Percentiles rank a stretch among this genome's conserved stretches.
Conservation (phyloP, 1,140 invertebrate genomes). For the Pollicipes pollicipes region DNA sequence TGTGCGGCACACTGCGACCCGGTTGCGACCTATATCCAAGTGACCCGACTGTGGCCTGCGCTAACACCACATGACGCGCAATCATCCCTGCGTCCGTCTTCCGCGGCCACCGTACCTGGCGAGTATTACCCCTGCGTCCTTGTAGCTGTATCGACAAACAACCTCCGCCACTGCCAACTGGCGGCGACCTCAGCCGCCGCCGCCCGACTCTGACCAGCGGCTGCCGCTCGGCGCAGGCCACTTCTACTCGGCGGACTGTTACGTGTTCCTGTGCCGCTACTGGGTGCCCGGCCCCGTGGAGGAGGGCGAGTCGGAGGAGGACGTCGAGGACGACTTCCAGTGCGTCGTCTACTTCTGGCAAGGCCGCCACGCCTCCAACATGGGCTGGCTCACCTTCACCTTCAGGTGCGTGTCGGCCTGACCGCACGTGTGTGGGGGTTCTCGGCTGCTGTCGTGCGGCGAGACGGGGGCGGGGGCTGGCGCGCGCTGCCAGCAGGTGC, state of each 20-base stretch:
- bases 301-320: constrained; percentile 23
- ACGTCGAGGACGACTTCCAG: constrained; percentile 71
- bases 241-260: constrained; percentile 91
- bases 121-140: too few species aligned
- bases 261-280: constrained; percentile 94
- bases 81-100: too few species aligned
- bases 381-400: constrained; percentile 98
- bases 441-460: not conserved
- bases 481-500: too few species aligned
- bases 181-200: too few species aligned
- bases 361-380: constrained; percentile 87
- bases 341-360: constrained; percentile 99
- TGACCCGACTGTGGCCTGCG: too few species aligned
- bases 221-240: constrained; percentile 25
- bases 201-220: constrained; percentile 21
- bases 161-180: too few species aligned
- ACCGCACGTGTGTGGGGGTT: constrained; percentile 33
- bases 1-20: too few species aligned
- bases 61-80: too few species aligned
- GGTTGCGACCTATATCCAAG: too few species aligned
- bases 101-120: too few species aligned
- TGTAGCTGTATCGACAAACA: too few species aligned
- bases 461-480: not conserved
- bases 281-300: constrained; percentile 52
- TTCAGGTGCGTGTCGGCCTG: constrained; percentile 42